Conservation (phyloP, 2,797 vertebrate genomes). For the Borostomias antarcticus region DNA sequence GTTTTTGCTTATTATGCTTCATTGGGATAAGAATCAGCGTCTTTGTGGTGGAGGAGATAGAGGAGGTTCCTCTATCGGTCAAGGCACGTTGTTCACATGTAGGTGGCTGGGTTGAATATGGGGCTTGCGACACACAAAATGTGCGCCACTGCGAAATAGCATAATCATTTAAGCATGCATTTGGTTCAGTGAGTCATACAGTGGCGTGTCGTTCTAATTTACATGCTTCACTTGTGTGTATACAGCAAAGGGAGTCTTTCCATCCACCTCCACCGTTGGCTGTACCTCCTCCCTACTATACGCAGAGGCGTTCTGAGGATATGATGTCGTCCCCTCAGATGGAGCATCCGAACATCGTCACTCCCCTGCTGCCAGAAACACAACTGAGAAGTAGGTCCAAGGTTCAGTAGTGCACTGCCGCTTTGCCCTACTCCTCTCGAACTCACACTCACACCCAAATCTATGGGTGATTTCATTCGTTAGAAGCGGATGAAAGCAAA, state of each 20-base stretch:
- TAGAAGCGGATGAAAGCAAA: too few species aligned
- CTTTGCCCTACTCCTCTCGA: not conserved
- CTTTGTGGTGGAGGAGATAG: conserved; percentile 15
- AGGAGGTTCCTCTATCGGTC: not conserved
- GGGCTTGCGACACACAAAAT: too few species aligned
- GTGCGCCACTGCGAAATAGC: too few species aligned
- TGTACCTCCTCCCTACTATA: conserved; percentile 42
- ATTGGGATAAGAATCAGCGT: conserved; percentile 21
- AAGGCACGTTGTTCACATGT: not conserved
- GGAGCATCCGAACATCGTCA: conserved; percentile 20
- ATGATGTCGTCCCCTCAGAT: conserved; percentile 9
- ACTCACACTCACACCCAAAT: too few species aligned
- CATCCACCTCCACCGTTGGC: not conserved
- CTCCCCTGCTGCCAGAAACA: conserved; percentile 12
- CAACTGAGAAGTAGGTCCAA: conserved; percentile 47
- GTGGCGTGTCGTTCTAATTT: not conserved
- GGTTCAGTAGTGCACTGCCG: not conserved
- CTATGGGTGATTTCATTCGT: too few species aligned
- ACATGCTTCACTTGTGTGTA: not conserved
- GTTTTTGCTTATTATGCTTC: conserved; percentile 21
- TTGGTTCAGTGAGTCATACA: not conserved
- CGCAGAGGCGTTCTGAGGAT: conserved; percentile 31
- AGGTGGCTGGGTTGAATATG: not conserved
- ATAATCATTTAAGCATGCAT: too few species aligned
- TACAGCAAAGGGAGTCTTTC: not conserved